Evolutionary conservation across 2,797 vertebrate genomes (phyloP).

Genomic region (Phalanger gymnotis): DNA sequence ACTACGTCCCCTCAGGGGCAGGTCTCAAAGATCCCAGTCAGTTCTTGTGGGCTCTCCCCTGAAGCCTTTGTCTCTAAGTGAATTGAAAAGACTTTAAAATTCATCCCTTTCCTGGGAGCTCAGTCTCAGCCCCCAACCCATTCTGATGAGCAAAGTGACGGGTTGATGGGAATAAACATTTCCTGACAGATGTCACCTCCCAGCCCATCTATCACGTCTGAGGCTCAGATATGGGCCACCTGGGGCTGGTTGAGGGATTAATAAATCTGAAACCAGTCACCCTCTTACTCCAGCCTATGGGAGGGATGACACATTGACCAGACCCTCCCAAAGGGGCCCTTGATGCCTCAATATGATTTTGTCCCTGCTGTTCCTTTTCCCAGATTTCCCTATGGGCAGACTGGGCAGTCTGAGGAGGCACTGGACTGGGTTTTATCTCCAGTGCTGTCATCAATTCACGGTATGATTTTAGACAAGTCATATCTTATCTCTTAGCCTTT

Average conservation of each 20-base stretch:
- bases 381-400: not conserved
- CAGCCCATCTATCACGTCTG: not conserved
- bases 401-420: not conserved
- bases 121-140: not conserved
- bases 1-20: not conserved
- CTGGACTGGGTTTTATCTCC: not conserved
- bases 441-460: not conserved
- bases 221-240: not conserved
- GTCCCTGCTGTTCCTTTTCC: not conserved
- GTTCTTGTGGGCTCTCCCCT: not conserved
- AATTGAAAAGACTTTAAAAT: not conserved
- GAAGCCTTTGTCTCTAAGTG: too few relatives aligned
- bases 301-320: not conserved
- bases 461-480: not conserved
- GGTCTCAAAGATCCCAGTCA: not conserved
- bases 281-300: not conserved
- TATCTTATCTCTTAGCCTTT: not conserved
- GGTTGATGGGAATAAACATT: not conserved
- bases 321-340: not conserved
- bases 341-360: not conserved
- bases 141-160: not conserved
- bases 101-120: not conserved
- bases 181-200: not conserved
- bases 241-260: slow-evolving; percentile 1
- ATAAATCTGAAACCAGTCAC: slow-evolving; percentile 14